These are phyloP conservation scores for Cinclus cinclus DNA, from an alignment of 2,113 vertebrate species.

Conservation along the genomic window DNA sequence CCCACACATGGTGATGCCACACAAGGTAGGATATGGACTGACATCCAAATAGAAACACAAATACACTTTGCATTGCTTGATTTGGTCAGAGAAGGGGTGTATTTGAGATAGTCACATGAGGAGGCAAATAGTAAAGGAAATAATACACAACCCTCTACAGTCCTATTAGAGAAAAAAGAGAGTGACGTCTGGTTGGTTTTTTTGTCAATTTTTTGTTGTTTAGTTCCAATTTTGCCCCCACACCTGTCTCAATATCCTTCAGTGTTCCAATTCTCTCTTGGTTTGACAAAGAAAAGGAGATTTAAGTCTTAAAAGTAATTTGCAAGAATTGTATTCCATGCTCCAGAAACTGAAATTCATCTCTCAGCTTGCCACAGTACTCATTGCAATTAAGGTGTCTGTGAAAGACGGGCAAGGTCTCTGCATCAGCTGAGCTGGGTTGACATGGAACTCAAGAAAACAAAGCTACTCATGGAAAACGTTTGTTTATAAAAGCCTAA, in stretches of 20 bases:
- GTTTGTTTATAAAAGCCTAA: constrained; percentile 50
- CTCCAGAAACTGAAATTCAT: neutral
- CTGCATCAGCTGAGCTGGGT: neutral
- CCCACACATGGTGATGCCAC: neutral
- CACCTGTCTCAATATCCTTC: neutral
- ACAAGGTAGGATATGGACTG: neutral
- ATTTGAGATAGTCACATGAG: neutral
- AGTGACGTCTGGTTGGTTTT: neutral
- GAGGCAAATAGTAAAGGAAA: neutral
- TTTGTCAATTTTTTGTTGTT: neutral
- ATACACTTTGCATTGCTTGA: neutral
- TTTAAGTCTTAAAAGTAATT: neutral
- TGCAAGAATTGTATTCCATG: neutral
- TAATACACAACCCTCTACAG: neutral
- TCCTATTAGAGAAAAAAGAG: neutral
- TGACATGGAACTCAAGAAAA: neutral
- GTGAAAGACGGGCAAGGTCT: neutral
- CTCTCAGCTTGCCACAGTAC: neutral
- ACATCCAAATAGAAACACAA: neutral
- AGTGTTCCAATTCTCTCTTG: neutral
- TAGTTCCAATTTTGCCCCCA: neutral
- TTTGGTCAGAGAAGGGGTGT: accelerated
- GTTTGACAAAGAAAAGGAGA: neutral
- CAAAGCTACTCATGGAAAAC: constrained; percentile 33
- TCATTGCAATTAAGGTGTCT: neutral